Base-by-base conservation (phyloP, 2,113 vertebrate genomes). In the Lamprologus lemairii region DNA sequence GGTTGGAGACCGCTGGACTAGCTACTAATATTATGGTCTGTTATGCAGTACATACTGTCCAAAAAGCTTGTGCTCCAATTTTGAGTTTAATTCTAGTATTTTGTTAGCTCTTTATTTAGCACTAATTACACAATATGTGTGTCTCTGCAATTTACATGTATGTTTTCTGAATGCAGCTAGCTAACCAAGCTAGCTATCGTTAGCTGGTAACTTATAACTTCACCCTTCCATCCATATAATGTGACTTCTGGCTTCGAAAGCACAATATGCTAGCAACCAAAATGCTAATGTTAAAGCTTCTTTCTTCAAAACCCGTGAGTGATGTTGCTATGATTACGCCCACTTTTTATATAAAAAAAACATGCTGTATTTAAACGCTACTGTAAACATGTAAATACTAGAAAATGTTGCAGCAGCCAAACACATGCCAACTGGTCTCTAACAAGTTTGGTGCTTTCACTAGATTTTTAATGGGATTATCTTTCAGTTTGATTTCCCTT, bases 271-370 rank as follows among this genome's bases (percentile, higher is more conserved):
- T 12, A 5, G 31, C 17, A 60, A 60, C 14, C 28, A 60, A 60
- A 60, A 60, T 60, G 3, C 8, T 60, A 60, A 60, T 60, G 28
- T 65, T 68, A 13, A 40, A 68, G 35, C 63, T 71, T 71, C 33
- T 13, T 21, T 21, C 7, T 40, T 40, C n/a, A 68, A 21, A 68
- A 40, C 0, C 12, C 5, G 2, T 68, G 19, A 21, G n/a, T 40
- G 35, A 8, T 40, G 11, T 40, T 21, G 0, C 3, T 23, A 14
- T 40, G 4, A 37, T 40, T 23, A 68, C 1, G 2, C 11, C n/a
- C n/a, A 14, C 35, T 14, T 23, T 68, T 40, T 40, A 68, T 68
- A n/a, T 19, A 33, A 57, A 58, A 33, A 63, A 35, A 28, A 8
- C 1, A 7, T 65, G 9, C 0, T 35, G 10, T 7, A 65, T 65